Conservation (phyloP, 1,140 invertebrate species). For the Ruditapes philippinarum region DNA sequence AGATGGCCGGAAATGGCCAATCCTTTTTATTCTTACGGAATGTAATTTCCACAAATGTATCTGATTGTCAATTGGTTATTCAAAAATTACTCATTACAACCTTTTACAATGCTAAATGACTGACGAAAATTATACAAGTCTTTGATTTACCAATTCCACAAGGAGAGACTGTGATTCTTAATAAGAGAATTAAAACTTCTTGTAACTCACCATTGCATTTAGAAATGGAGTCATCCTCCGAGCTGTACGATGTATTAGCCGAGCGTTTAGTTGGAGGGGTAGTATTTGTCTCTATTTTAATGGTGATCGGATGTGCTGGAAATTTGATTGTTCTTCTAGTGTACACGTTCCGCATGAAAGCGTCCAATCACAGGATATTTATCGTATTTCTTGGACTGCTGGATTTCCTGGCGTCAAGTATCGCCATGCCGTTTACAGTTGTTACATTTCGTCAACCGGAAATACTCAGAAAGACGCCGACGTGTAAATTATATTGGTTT, state of each 20-base stretch:
- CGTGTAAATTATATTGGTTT: conserved; percentile 69
- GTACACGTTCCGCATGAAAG: conserved; percentile 63
- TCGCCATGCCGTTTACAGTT: conserved; percentile 74
- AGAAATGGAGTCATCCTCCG: background rate
- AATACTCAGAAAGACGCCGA: conserved; percentile 55
- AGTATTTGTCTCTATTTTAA: conserved; percentile 64
- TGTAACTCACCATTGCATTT: no score
- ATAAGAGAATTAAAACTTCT: no score
- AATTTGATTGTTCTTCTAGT: conserved; percentile 72
- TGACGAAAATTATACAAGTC: no score
- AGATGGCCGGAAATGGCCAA: no score
- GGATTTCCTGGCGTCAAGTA: conserved; percentile 69
- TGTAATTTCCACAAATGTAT: no score
- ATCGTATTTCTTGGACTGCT: conserved; percentile 71
- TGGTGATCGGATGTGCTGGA: conserved; percentile 62
- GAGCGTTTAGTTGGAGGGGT: conserved; percentile 17
- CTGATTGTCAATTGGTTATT: no score
- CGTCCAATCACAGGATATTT: conserved; percentile 70
- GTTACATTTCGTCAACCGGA: conserved; percentile 68
- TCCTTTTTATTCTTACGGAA: no score
- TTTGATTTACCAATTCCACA: no score
- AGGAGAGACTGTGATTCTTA: no score
- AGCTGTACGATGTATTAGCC: background rate
- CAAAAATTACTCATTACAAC: no score
- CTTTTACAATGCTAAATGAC: no score